phyloP scores from a whole-genome alignment of 2,113 vertebrate species.

The Halcyon malimbica region DNA sequence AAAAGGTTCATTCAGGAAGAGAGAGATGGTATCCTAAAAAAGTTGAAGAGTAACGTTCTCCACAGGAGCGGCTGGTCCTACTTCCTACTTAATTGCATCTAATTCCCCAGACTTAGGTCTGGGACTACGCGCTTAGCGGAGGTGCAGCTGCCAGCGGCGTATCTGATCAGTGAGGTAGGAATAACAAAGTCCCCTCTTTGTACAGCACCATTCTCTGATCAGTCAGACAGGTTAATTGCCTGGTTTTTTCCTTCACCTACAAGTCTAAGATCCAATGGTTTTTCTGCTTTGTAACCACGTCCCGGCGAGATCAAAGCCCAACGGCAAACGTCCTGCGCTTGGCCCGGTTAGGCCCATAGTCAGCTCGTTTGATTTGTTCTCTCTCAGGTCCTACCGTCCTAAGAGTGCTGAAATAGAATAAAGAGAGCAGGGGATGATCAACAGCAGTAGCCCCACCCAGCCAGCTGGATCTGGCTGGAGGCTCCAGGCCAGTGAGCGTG shows the following conservation, averaged over 20 bases:
- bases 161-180: not conserved
- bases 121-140: fast-evolving
- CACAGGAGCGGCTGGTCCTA: not conserved
- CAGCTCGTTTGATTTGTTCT: not conserved
- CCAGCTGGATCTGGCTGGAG: not conserved
- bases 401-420: not conserved
- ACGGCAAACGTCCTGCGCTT: not conserved
- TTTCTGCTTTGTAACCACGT: not conserved
- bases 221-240: not conserved
- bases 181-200: not conserved
- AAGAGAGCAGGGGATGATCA: not conserved
- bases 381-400: not conserved
- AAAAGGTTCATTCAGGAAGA: not conserved
- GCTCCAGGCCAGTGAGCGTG: fast-evolving
- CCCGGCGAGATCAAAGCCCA: not conserved
- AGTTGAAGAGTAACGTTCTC: not conserved
- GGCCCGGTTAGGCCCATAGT: not conserved
- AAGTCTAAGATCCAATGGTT: not conserved
- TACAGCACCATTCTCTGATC: not conserved
- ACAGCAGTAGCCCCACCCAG: not conserved
- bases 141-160: not conserved
- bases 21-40: not conserved
- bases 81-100: not conserved
- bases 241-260: not conserved
- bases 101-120: not conserved